These are phyloP conservation scores for Drosophila borborema DNA, from an alignment of 2,888 invertebrate species.

Conservation along the genomic window DNA sequence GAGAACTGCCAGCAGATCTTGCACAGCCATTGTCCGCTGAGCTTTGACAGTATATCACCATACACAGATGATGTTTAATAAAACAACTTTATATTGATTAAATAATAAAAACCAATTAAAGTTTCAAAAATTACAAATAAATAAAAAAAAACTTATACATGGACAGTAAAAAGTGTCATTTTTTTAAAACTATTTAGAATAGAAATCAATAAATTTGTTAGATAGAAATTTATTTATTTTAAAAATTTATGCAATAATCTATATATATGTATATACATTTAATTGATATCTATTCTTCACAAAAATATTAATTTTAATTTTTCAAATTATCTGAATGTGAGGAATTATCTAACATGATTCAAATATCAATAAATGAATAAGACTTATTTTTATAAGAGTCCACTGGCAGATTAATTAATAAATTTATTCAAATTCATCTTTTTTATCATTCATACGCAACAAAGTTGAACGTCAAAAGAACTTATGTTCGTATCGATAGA, in stretches of 20 bases:
- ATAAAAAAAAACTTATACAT: neutral
- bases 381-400: neutral
- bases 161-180: neutral
- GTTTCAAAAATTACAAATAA: neutral
- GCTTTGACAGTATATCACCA: constrained; percentile 86
- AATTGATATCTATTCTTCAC: no score
- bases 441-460: neutral
- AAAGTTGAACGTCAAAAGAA: neutral
- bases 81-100: neutral
- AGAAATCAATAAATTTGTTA: no score
- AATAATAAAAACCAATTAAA: neutral
- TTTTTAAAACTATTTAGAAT: neutral
- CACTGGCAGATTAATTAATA: neutral
- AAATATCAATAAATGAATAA: no score
- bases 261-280: no score
- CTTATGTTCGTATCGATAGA: neutral
- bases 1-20: constrained; percentile 85
- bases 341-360: no score
- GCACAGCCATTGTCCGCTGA: constrained; percentile 86
- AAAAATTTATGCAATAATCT: no score
- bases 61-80: constrained; percentile 86
- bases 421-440: neutral
- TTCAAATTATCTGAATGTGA: no score
- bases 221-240: no score
- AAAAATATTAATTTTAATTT: no score